Base-by-base conservation (phyloP, 2,888 invertebrate species). In the Spatulosminthurus flaviceps region DNA sequence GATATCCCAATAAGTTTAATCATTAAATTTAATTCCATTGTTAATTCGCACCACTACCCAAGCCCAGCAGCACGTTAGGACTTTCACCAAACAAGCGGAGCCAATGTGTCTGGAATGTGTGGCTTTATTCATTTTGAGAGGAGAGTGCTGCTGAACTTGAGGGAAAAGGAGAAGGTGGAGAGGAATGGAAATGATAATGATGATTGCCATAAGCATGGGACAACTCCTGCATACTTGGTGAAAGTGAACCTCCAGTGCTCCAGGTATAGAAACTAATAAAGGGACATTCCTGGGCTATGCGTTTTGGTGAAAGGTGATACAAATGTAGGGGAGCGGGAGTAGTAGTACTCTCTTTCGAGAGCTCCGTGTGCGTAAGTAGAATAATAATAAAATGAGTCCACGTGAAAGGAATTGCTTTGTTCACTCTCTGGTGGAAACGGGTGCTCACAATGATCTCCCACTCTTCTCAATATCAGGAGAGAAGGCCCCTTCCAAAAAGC, bases 351-450 rank as follows among this genome's bases (percentile, higher is more conserved):
- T 21, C 34, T 34, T 34, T 41, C 41, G 41, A 42, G 71, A n/a
- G 9, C 7, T 26, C 13, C 26, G 34, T 34, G 28, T 60, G 60
- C 72, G 72, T 22, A 72, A 51, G 72, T 72, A 72, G 72, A 72
- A 72, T 72, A 72, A 72, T 72, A 72, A 72, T 72, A 42, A 43
- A 64, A 64, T 22, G 24, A 26, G 4, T 64, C 24, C 64, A 64
- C 64, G 64, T 64, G 24, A 64, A 64, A 22, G 64, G 64, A 64
- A 64, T 64, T 22, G 64, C 64, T 64, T 26, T 51, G n/a, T 26
- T 64, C 64, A 22, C 13, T 64, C 64, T 13, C 64, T 26, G 26
- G 5, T 2, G 64, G 9, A 22, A 60, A 13, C 64, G 19, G 64
- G 64, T 64, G 24, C 26, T 11, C 24, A 4, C 22, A 64, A 64